Conservation (phyloP, 2,113 vertebrate genomes). For the Trinectes maculatus region DNA sequence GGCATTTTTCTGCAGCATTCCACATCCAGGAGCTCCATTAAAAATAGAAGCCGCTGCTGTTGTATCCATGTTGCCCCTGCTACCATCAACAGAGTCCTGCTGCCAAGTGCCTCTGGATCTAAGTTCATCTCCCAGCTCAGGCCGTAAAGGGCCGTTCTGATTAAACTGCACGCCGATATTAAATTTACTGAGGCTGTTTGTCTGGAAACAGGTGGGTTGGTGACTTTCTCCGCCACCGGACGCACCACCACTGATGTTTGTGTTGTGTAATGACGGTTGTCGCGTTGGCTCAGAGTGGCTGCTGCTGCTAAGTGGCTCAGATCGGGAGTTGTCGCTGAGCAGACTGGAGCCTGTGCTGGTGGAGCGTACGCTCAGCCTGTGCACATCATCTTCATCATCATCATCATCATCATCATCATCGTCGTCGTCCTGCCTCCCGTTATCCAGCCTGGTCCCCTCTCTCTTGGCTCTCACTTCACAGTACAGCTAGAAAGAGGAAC, state of each 20-base stretch:
- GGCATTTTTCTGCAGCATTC: conserved; percentile 24
- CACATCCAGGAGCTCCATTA: conserved; percentile 35
- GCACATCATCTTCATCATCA: conserved; percentile 54
- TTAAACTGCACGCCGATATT: conserved; percentile 14
- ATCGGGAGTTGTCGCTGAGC: conserved; percentile 68
- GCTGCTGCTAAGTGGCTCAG: conserved; percentile 68
- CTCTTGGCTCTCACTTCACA: conserved; percentile 90
- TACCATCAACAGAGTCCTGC: conserved; percentile 27
- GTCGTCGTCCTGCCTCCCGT: conserved; percentile 43
- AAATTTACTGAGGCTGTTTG: conserved; percentile 31
- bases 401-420: no score
- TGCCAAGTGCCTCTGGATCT: conserved; percentile 44
- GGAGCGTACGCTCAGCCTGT: conserved; percentile 77
- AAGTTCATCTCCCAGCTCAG: conserved; percentile 22
- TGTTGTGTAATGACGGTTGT: conserved; percentile 33
- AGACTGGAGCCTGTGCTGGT: conserved; percentile 73
- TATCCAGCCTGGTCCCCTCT: conserved; percentile 75
- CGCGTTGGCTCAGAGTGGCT: conserved; percentile 64
- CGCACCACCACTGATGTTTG: conserved; percentile 24
- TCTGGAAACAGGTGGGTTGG: conserved; percentile 22
- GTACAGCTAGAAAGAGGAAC: conserved; percentile 85
- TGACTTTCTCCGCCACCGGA: conserved; percentile 13
- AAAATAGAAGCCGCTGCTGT: conserved; percentile 65
- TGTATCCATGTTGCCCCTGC: conserved; percentile 39
- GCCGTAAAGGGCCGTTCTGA: conserved; percentile 21